Evolutionary conservation across 2,113 vertebrate genomes (phyloP).

Genomic region (Myocastor coypus): DNA sequence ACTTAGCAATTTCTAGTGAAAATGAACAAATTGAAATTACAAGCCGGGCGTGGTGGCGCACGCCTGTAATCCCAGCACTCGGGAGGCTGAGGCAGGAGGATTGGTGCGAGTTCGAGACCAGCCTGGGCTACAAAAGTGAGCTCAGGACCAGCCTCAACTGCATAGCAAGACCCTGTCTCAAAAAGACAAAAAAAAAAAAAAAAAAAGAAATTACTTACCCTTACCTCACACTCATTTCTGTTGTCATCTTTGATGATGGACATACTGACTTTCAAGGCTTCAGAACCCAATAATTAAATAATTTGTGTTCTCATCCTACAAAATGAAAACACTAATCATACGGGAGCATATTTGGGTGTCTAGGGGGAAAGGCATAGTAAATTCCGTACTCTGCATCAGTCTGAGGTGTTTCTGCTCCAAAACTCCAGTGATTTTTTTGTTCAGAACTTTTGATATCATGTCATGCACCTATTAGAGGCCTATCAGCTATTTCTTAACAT

Average conservation of each 20-base stretch:
- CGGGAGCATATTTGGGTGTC: background rate
- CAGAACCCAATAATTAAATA: constrained; percentile 42
- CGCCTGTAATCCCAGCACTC: too few species aligned
- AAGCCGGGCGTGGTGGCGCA: too few species aligned
- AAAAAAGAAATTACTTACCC: constrained; percentile 40
- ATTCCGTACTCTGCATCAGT: background rate
- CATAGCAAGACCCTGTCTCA: too few species aligned
- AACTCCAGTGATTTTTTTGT: background rate
- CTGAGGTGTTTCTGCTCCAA: background rate
- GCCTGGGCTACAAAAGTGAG: too few species aligned
- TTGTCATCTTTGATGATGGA: constrained; percentile 34
- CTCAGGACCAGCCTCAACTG: too few species aligned
- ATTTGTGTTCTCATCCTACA: constrained; percentile 28
- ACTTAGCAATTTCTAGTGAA: constrained; percentile 61
- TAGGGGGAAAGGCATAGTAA: background rate
- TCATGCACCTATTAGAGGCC: background rate
- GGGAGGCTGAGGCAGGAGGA: too few species aligned
- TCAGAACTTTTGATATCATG: background rate
- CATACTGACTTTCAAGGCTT: constrained; percentile 6
- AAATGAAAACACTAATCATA: constrained; percentile 27
- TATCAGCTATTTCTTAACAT: background rate
- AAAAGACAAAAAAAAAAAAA: too few species aligned
- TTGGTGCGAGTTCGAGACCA: too few species aligned
- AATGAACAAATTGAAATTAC: background rate
- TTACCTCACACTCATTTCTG: background rate